Evolutionary conservation across 1,140 invertebrate genomes (phyloP).

Genomic region (Euglossa dilemma): DNA sequence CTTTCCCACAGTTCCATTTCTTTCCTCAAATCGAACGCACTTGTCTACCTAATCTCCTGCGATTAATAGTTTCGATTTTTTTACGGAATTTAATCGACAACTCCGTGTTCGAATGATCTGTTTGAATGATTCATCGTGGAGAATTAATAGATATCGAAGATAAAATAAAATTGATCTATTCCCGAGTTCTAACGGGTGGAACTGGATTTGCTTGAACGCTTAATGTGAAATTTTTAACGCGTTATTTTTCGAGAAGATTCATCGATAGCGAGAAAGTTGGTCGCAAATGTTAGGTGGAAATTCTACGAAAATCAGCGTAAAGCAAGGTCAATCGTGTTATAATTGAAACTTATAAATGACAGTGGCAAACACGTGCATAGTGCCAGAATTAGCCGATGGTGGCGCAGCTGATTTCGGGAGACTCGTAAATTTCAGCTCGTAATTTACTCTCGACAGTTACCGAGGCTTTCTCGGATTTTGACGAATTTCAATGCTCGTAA

Average conservation of each 20-base stretch:
- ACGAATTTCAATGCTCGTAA: constrained; percentile 11
- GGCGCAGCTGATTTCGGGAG: constrained; percentile 13
- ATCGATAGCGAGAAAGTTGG: neutral
- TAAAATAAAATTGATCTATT: too few relatives aligned
- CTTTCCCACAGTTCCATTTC: too few relatives aligned
- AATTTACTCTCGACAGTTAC: constrained; percentile 19
- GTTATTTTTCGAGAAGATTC: neutral
- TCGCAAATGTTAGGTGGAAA: neutral
- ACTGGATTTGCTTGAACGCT: neutral
- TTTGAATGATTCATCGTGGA: too few relatives aligned
- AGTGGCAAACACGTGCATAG: neutral
- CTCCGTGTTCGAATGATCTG: too few relatives aligned
- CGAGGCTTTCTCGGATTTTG: neutral
- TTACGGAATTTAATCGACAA: too few relatives aligned
- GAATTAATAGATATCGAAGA: too few relatives aligned
- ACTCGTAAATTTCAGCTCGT: constrained; percentile 10
- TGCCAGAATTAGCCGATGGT: neutral
- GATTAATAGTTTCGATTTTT: too few relatives aligned
- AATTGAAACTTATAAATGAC: constrained; percentile 32
- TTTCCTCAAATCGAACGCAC: too few relatives aligned
- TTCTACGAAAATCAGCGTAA: neutral
- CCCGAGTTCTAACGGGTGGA: too few relatives aligned
- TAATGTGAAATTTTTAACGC: neutral
- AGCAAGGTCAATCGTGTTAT: neutral
- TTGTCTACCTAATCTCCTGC: too few relatives aligned